Conservation (phyloP, 2,888 invertebrate genomes). For the Euspilapteryx auroguttella region DNA sequence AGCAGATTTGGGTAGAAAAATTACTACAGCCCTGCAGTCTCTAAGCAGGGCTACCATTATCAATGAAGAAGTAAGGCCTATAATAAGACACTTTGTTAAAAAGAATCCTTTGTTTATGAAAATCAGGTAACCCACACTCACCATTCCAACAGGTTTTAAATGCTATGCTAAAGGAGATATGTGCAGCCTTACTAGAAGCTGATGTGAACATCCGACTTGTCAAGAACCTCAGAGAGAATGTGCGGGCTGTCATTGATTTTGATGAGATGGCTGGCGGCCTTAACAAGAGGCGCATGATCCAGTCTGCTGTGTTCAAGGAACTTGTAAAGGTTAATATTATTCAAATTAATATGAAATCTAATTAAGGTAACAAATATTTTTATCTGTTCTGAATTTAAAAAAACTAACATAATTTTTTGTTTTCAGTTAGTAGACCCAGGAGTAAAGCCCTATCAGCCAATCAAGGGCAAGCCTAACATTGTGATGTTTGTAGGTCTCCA, state of each 20-base stretch:
- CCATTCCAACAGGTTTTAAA: conserved; percentile 78
- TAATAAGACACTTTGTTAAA: too few relatives aligned
- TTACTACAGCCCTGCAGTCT: conserved; percentile 96
- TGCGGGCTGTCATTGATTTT: conserved; percentile 95
- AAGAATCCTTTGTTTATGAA: neutral
- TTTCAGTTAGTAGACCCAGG: conserved; percentile 92
- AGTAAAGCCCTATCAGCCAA: conserved; percentile 94
- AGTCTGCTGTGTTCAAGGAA: conserved; percentile 98
- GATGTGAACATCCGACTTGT: conserved; percentile 96
- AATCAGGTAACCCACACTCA: neutral
- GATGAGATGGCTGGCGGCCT: conserved; percentile 99
- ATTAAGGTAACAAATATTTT: neutral
- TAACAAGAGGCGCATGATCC: conserved; percentile 97
- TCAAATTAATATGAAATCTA: neutral
- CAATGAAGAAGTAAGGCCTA: conserved; percentile 86
- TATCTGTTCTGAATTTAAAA: neutral
- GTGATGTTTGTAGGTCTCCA: conserved; percentile 99
- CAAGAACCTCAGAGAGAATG: conserved; percentile 96
- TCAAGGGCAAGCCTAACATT: conserved; percentile 92
- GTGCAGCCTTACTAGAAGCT: conserved; percentile 94
- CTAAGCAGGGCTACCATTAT: conserved; percentile 97
- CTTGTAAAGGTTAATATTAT: conserved; percentile 77
- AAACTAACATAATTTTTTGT: conserved; percentile 5
- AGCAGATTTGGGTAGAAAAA: conserved; percentile 99
- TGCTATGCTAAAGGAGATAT: conserved; percentile 99